These are phyloP conservation scores for Tribolium freemani DNA, from an alignment of 2,888 invertebrate species.

Conservation along the genomic window DNA sequence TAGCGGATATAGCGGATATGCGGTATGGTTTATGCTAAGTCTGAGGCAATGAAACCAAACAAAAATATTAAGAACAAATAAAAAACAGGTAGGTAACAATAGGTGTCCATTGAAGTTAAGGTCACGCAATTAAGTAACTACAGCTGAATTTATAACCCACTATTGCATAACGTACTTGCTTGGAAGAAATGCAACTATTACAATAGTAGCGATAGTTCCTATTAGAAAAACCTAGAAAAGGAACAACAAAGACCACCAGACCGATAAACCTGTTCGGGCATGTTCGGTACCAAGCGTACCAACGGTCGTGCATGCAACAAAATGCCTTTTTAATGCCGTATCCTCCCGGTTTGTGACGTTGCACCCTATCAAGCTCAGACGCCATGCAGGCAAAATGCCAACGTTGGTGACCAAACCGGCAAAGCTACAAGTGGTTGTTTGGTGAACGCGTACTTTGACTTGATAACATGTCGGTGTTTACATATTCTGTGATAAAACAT, in stretches of 20 bases:
- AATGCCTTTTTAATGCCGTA: constrained; percentile 22
- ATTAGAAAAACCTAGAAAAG: not conserved
- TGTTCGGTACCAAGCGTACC: constrained; percentile 3
- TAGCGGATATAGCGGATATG: not conserved
- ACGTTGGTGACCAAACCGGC: constrained; percentile 47
- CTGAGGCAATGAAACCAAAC: not conserved
- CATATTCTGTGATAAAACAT: not conserved
- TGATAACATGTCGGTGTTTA: constrained; percentile 26
- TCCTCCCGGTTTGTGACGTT: constrained; percentile 52
- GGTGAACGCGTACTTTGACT: not conserved
- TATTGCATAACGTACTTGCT: not conserved
- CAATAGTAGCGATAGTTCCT: no score
- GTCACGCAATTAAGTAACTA: constrained; percentile 11
- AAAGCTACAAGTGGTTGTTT: constrained; percentile 62
- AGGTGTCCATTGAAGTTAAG: constrained; percentile 10
- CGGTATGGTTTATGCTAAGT: not conserved
- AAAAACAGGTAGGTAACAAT: constrained; percentile 6
- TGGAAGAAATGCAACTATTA: not conserved
- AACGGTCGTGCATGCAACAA: constrained; percentile 21
- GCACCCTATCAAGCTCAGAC: constrained; percentile 51
- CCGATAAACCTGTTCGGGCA: not conserved
- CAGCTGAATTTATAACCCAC: not conserved
- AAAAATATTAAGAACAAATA: constrained; percentile 23
- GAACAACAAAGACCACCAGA: not conserved
- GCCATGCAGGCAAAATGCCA: constrained; percentile 57